Conservation (phyloP, 2,888 invertebrate genomes). For the Stictocephala bisonia region DNA sequence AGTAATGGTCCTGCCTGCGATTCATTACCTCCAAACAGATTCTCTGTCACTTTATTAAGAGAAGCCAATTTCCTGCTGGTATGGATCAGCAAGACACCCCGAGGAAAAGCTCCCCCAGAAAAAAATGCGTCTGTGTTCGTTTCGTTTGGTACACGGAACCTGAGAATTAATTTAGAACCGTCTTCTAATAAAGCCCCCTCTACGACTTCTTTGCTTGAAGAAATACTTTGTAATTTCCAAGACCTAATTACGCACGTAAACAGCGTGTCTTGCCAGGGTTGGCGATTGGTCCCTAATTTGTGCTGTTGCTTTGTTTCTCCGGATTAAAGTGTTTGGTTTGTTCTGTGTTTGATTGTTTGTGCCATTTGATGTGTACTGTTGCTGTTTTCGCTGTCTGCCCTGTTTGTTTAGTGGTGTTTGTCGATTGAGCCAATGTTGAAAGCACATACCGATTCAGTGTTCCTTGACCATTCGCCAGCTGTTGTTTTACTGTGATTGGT, state of each 20-base stretch:
- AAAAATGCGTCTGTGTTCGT: constrained; percentile 27
- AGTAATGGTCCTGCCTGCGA: too few relatives aligned
- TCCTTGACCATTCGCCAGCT: too few relatives aligned
- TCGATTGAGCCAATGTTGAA: constrained; percentile 30
- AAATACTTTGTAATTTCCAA: constrained; percentile 49
- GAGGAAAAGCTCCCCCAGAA: not conserved
- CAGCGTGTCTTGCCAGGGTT: constrained; percentile 14
- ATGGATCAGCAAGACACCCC: not conserved
- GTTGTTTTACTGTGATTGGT: constrained; percentile 8
- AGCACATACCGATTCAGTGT: too few relatives aligned
- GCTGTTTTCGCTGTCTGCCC: constrained; percentile 25
- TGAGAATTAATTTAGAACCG: constrained; percentile 35
- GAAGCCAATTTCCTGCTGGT: constrained; percentile 44
- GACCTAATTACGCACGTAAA: constrained; percentile 50
- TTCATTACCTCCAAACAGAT: constrained; percentile 43
- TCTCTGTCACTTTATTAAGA: constrained; percentile 46
- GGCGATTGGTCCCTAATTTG: constrained; percentile 19
- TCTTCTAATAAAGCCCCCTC: constrained; percentile 14
- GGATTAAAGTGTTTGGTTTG: constrained; percentile 31
- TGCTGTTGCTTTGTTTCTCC: constrained; percentile 5
- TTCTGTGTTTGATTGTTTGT: constrained; percentile 22
- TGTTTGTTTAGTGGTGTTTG: constrained; percentile 10
- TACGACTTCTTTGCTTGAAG: constrained; percentile 7
- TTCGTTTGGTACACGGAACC: constrained; percentile 37
- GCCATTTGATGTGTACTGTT: constrained; percentile 19